Base-by-base conservation (phyloP, 2,797 vertebrate species). In the Spinibarbus caldwelli region DNA sequence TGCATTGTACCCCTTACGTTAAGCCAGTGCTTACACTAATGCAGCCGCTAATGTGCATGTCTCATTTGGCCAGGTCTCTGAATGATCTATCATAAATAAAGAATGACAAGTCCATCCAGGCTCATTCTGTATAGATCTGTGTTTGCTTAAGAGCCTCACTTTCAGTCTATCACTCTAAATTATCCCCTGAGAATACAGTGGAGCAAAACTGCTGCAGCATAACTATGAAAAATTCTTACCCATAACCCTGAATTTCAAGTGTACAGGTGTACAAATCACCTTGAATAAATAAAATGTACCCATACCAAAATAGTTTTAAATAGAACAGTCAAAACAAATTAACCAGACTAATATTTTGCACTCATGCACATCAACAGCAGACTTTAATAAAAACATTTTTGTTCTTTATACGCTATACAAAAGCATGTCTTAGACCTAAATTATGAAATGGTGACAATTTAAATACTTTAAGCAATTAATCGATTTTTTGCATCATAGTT, bases 81-180 rank as follows among this genome's bases (percentile, higher is more conserved):
- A 91, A 92, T 91, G 90, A 92, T 91, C 89, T 64, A 82, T 93
- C 91, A 92, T 94, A 92, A 94, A 94, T 94, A 93, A 94, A 86
- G 88, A 87, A 94, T 93, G 92, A 91, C 90, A 89, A 79, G 78
- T 82, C 80, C 84, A 89, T 91, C 89, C 89, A 88, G 86, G 79
- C 45, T 87, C 75, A 21, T 89, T 91, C 85, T 80, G 43, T 91
- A 93, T 92, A 88, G 92, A 92, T 92, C 90, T 87, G 86, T 87
- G 87, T 89, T 89, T 82, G 85, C 89, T 89, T 89, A 88, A 89
- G 87, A 90, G 87, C 89, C 79, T 84, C 68, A 82, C 86, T 85
- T 76, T 89, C 85, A 85, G 80, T 88, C 76, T 88, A 88, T 87
- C 64, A 78, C 84, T 86, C 87, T 86, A 80, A 88, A 92, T 89